A percentile compares a stretch with the other conserved stretches of the same genome.
These are phyloP conservation scores for Adelges cooleyi DNA, from an alignment of 1,140 invertebrate species.

Conservation along the genomic window DNA sequence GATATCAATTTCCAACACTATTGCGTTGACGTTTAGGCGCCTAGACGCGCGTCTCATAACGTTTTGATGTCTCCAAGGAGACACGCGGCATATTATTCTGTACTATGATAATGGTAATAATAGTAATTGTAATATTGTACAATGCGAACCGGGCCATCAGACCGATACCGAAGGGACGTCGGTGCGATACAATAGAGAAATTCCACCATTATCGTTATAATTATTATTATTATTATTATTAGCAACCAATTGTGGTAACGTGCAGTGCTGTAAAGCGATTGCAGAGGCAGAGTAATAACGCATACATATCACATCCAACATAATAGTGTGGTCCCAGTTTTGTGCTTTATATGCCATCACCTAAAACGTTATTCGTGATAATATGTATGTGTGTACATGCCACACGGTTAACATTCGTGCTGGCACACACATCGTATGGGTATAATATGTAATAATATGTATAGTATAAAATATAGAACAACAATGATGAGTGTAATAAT, in stretches of 20 bases:
- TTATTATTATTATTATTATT: slow-evolving; percentile 4
- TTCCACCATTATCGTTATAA: background rate
- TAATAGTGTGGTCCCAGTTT: slow-evolving; percentile 16
- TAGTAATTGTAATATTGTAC: background rate
- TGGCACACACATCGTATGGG: too few relatives aligned
- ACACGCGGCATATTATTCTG: background rate
- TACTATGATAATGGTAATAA: background rate
- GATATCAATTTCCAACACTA: too few relatives aligned
- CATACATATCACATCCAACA: background rate
- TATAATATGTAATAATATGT: background rate
- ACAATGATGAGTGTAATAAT: background rate
- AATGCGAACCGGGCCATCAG: background rate
- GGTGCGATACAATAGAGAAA: background rate
- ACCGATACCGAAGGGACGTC: slow-evolving; percentile 3
- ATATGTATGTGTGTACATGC: background rate
- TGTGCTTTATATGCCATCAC: background rate
- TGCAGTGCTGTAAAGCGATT: background rate
- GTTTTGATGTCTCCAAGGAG: too few relatives aligned
- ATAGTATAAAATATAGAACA: background rate
- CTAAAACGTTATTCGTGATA: background rate
- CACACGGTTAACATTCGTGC: too few relatives aligned
- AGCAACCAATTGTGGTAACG: background rate
- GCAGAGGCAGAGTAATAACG: background rate
- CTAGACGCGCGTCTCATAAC: background rate
- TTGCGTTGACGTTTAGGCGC: background rate